phyloP scores from a whole-genome alignment of 2,888 invertebrate genomes.

The Agrochola lota region DNA sequence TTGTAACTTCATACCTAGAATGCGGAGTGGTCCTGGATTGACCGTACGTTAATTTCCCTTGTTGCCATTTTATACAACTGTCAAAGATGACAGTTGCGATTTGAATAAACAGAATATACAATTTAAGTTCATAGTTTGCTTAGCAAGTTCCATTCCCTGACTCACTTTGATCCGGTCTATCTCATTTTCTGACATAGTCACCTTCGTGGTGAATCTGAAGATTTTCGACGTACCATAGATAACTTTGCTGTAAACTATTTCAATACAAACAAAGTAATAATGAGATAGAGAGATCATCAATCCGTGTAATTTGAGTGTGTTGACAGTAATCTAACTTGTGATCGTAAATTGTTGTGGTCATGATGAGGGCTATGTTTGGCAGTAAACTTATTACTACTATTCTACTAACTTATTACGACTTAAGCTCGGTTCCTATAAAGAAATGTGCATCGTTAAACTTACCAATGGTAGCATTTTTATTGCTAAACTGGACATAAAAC shows the following conservation, averaged over 20 bases:
- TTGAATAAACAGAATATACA: not conserved
- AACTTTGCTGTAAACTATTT: conserved; percentile 32
- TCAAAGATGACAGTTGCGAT: not conserved
- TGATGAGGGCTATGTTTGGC: conserved; percentile 1
- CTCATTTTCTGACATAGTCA: not conserved
- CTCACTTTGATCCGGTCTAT: not conserved
- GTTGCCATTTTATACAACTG: not conserved
- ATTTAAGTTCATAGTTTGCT: not conserved
- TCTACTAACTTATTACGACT: not conserved
- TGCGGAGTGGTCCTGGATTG: too few relatives aligned
- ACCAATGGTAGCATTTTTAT: too few relatives aligned
- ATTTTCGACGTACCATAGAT: not conserved
- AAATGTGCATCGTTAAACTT: too few relatives aligned
- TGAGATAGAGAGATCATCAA: not conserved
- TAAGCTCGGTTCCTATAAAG: too few relatives aligned
- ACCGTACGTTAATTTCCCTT: not conserved
- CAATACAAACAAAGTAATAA: conserved; percentile 28
- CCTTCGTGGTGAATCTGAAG: not conserved
- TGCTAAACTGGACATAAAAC: too few relatives aligned
- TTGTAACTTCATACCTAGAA: too few relatives aligned
- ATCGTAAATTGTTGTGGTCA: conserved; percentile 26
- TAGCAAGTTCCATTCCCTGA: not conserved
- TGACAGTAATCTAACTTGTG: conserved; percentile 22
- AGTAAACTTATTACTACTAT: not conserved
- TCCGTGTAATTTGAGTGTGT: not conserved